Base-by-base conservation (phyloP, 2,888 invertebrate species). In the Apodemia zela region DNA sequence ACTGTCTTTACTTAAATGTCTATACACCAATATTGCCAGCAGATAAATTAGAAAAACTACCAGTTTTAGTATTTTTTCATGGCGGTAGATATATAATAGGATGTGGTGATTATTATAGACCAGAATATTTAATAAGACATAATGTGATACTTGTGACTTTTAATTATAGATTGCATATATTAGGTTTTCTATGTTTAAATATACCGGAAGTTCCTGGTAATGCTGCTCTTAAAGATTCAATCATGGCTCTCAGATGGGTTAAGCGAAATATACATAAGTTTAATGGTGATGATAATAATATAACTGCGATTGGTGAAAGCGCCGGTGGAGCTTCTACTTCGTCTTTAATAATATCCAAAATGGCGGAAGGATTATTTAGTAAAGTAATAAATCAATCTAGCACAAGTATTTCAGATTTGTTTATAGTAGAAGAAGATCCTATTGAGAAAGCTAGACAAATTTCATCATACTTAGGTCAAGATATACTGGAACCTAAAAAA, bases 1-100 rank as follows among this genome's bases (percentile, higher is more conserved):
- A 95, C 75, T 95, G 95, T 71, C 86, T 95, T 0, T 95, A 94
- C 72, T 75, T 95, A 63, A 95, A 95, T 73, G 92, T 95, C 1
- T 94, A 94, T 78, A 93, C 94, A 0, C 95, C 95, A 45, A 81
- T 84, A 65, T 81, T 94, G 72, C 87, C 85, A 67, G 5, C 42
- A 0, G 77, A 85, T 35, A 81, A 85, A 65, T 65, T 71, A 7
- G 68, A 79, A 62, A 82, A 83, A 49, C 75, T 87, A 13, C 93
- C 93, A 0, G 93, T 93, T 0, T 73, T 94, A 74, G 89, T 93
- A 65, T 93, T 92, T 77, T 81, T 93, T 11, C 93, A 94, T 47
- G 94, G 94, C 1, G 93, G 94, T 0, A 87, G 93, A 61, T 85
- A 93, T 68, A 73, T 93, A 1, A 82, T 92, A 5, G 94, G 94